Conservation (phyloP, 2,797 vertebrate species). For the Neosilurus mollespiculum region DNA sequence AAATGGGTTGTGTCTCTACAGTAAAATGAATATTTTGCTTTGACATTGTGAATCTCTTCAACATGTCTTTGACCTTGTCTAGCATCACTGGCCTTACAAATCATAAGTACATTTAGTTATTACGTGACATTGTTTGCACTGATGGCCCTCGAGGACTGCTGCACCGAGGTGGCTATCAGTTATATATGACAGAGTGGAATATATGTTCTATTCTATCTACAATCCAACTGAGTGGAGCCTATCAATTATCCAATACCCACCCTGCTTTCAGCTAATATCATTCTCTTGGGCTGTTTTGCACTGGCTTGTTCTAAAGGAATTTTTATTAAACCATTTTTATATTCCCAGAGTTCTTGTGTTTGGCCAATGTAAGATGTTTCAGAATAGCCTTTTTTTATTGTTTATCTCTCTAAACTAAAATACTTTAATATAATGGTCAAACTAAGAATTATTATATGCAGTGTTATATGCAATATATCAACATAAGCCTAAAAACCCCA, state of each 20-base stretch:
- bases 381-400: not conserved
- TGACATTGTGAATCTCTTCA: not conserved
- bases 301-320: not conserved
- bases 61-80: not conserved
- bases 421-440: no score
- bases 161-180: no score
- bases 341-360: not conserved
- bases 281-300: not conserved
- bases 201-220: no score
- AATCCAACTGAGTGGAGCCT: slow-evolving; percentile 19
- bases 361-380: not conserved
- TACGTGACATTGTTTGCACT: no score
- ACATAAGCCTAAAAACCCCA: no score
- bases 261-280: not conserved
- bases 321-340: slow-evolving; percentile 10
- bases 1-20: not conserved
- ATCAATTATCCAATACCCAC: not conserved
- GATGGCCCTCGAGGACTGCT: no score
- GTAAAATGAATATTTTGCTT: not conserved
- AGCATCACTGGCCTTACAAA: not conserved
- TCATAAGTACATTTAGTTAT: no score
- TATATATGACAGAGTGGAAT: no score
- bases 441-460: no score
- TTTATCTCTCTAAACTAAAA: not conserved
- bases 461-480: no score